These are phyloP conservation scores for Leptobrachium leishanense DNA, from an alignment of 2,113 vertebrate species.

Conservation along the genomic window DNA sequence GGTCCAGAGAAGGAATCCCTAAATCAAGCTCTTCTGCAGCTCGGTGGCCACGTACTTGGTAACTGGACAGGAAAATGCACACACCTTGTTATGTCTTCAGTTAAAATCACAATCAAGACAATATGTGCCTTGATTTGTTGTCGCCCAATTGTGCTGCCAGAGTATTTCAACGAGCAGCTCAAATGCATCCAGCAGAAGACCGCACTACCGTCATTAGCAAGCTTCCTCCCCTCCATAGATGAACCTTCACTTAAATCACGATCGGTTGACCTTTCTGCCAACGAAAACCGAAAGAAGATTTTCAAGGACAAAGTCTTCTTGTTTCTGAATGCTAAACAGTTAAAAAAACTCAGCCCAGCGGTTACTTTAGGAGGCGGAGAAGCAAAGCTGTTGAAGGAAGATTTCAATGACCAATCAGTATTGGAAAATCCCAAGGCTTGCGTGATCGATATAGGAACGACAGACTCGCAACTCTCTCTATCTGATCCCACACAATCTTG, in stretches of 20 bases:
- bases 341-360: constrained; percentile 81
- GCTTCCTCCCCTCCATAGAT: constrained; percentile 83
- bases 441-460: constrained; percentile 75
- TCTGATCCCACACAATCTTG: constrained; percentile 66
- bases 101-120: constrained; percentile 96
- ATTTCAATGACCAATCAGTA: constrained; percentile 65
- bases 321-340: constrained; percentile 88
- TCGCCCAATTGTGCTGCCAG: constrained; percentile 82
- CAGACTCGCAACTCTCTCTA: constrained; percentile 70
- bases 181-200: constrained; percentile 73
- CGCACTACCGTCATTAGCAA: constrained; percentile 69
- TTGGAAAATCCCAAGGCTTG: constrained; percentile 76
- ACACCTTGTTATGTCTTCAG: constrained; percentile 83
- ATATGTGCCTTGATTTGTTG: constrained; percentile 90
- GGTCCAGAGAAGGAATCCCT: constrained; percentile 72
- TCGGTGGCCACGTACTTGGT: constrained; percentile 81
- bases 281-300: constrained; percentile 73
- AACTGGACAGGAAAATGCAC: constrained; percentile 86
- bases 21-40: constrained; percentile 67
- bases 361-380: constrained; percentile 81
- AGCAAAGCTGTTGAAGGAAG: constrained; percentile 75
- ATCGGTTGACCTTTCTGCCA: constrained; percentile 73
- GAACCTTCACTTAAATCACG: constrained; percentile 80
- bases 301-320: constrained; percentile 85
- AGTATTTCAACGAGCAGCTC: constrained; percentile 82